These are phyloP conservation scores for Ectemnius cavifrons DNA, from an alignment of 2,888 invertebrate genomes.

Conservation along the genomic window DNA sequence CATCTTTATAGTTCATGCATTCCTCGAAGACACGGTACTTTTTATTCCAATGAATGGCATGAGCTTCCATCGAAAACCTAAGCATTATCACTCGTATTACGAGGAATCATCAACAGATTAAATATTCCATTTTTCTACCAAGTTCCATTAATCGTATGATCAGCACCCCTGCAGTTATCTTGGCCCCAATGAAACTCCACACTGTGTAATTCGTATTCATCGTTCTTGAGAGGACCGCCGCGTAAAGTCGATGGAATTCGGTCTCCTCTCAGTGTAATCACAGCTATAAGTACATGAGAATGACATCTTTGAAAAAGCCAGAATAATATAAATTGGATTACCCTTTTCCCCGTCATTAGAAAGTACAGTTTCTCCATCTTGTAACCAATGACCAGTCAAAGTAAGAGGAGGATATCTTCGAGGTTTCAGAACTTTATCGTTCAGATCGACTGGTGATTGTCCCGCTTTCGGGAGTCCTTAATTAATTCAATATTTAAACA, in stretches of 20 bases:
- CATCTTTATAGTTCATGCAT: conserved; percentile 66
- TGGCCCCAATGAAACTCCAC: conserved; percentile 70
- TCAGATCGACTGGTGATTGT: conserved; percentile 69
- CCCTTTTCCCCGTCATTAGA: conserved; percentile 62
- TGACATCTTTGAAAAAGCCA: background rate
- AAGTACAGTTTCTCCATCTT: conserved; percentile 66
- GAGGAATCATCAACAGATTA: background rate
- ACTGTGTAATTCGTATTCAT: conserved; percentile 63
- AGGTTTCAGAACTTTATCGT: conserved; percentile 51
- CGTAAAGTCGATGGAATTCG: conserved; percentile 66
- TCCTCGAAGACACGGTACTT: conserved; percentile 66
- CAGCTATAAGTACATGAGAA: conserved; percentile 44
- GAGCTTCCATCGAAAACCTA: conserved; percentile 72
- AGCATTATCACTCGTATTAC: background rate
- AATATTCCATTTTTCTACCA: conserved; percentile 53
- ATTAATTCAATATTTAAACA: background rate
- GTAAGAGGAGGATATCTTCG: conserved; percentile 61
- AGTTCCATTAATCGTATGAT: conserved; percentile 68
- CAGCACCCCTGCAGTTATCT: conserved; percentile 66
- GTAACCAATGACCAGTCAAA: conserved; percentile 70
- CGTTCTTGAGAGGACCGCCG: conserved; percentile 65
- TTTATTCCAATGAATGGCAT: conserved; percentile 68
- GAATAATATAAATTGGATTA: conserved; percentile 28
- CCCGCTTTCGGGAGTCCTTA: conserved; percentile 54
- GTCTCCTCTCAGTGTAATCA: conserved; percentile 59